Conservation (phyloP, 2,888 invertebrate species). For the Prosopocoilus inquinatus region DNA sequence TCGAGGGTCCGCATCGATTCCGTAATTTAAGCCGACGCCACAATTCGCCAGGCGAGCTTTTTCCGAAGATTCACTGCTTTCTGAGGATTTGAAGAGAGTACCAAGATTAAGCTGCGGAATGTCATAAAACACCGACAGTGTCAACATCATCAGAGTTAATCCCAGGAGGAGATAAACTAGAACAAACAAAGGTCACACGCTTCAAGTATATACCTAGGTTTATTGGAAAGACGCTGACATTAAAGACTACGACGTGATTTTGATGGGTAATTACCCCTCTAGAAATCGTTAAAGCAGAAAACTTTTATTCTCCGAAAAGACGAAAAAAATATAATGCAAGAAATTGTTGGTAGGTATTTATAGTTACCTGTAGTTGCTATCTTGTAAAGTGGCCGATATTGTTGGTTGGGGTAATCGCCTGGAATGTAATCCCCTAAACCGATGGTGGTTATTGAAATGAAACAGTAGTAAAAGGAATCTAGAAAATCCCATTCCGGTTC, state of each 20-base stretch:
- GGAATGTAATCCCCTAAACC: conserved; percentile 89
- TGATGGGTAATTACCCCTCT: no score
- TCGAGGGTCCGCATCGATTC: conserved; percentile 46
- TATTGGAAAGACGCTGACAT: no score
- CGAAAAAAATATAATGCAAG: no score
- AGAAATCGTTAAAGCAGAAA: no score
- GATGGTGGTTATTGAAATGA: conserved; percentile 86
- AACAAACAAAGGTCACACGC: conserved; percentile 12
- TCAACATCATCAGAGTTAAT: conserved; percentile 80
- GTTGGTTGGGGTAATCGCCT: conserved; percentile 73
- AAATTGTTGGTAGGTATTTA: no score
- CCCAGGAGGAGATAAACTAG: conserved; percentile 80
- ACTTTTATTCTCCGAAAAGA: no score
- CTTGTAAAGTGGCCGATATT: conserved; percentile 79
- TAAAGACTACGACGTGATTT: no score
- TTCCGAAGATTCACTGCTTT: conserved; percentile 54
- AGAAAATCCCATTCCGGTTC: conserved; percentile 83
- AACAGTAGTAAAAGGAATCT: conserved; percentile 88
- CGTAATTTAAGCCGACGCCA: conserved; percentile 51
- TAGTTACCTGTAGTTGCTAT: conserved; percentile 72
- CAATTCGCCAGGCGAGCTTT: conserved; percentile 65
- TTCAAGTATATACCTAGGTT: neutral
- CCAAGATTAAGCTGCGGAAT: conserved; percentile 86
- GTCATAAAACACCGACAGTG: conserved; percentile 82
- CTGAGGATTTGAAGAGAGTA: conserved; percentile 65